Conservation (phyloP, 1,140 invertebrate species). For the Zaprionus capensis region DNA sequence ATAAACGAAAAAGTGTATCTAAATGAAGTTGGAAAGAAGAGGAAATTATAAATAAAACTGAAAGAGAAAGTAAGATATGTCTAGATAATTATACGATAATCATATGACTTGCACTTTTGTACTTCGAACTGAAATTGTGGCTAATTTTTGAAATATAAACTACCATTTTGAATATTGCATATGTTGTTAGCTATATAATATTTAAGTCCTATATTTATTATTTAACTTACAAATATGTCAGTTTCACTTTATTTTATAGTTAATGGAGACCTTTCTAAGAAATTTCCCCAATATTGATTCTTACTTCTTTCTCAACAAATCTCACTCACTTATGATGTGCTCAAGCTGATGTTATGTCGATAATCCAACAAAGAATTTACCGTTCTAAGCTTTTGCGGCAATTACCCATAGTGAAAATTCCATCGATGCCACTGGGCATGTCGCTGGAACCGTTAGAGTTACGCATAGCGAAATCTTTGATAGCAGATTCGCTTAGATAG, state of each 20-base stretch:
- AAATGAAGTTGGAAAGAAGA: neutral
- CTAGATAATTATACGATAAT: neutral
- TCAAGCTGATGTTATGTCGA: neutral
- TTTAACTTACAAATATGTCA: no score
- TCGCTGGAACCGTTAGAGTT: constrained; percentile 35
- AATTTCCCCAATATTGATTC: neutral
- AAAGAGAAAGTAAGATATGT: neutral
- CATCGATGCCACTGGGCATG: constrained; percentile 44
- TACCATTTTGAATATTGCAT: no score
- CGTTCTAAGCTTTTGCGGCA: constrained; percentile 27
- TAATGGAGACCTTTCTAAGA: neutral
- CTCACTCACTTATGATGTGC: neutral
- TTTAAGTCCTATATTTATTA: no score
- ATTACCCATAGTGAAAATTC: constrained; percentile 42
- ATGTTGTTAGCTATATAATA: no score
- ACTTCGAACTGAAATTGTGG: neutral
- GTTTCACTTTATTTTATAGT: no score
- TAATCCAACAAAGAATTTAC: constrained; percentile 39
- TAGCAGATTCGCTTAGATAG: constrained; percentile 13
- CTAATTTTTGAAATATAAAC: neutral
- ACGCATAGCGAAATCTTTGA: constrained; percentile 47
- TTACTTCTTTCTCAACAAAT: neutral
- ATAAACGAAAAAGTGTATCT: neutral
- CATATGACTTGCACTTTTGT: neutral
- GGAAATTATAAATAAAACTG: neutral